Evolutionary conservation across 2,113 vertebrate species (phyloP).

Genomic region (Tenrec ecaudatus): DNA sequence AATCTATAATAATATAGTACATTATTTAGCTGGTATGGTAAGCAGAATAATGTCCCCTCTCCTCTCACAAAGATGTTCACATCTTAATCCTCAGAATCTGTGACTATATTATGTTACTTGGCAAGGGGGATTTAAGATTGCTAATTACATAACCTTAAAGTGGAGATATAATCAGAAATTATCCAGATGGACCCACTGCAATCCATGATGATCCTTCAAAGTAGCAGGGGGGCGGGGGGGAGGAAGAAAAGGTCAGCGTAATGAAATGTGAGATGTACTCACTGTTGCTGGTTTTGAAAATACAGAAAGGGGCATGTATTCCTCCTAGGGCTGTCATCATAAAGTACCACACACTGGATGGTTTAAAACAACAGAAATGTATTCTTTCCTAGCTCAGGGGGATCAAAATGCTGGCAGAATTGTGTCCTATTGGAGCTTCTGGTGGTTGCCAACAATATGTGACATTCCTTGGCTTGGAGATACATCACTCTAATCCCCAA

Average conservation of each 20-base stretch:
- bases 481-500: neutral
- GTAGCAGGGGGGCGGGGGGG: neutral
- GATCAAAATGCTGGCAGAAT: neutral
- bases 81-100: too few relatives aligned
- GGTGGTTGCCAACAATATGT: neutral
- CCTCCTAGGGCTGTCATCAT: neutral
- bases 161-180: neutral
- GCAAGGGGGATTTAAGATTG: conserved; percentile 7
- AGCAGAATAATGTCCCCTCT: neutral
- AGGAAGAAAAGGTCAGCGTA: neutral
- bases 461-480: neutral
- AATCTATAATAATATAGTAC: conserved; percentile 29
- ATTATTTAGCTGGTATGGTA: neutral
- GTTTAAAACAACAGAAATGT: too few relatives aligned
- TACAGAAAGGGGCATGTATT: neutral
- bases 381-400: neutral
- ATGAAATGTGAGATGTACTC: neutral
- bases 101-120: neutral
- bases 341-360: too few relatives aligned
- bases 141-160: neutral
- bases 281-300: conserved; percentile 9
- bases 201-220: conserved; percentile 22
- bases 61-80: neutral
- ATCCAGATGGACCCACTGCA: neutral
- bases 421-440: neutral